Conservation (phyloP, 2,797 vertebrate genomes). For the Anas flavirostris region DNA sequence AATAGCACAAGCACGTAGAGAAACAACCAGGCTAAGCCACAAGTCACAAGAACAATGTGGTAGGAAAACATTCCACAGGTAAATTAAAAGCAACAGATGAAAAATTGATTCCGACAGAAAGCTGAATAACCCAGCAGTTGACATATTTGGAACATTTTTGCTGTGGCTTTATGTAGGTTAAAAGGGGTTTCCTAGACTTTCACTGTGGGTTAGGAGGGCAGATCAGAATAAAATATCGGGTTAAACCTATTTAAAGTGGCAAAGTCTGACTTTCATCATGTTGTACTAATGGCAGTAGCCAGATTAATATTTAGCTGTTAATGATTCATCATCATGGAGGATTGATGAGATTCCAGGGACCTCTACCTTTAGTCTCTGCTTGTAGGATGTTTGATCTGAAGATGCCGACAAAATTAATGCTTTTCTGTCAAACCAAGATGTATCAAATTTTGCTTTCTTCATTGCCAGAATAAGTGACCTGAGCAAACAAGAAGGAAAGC, state of each 20-base stretch:
- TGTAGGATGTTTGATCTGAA: constrained; percentile 15
- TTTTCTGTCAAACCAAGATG: not conserved
- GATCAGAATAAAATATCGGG: constrained; percentile 7
- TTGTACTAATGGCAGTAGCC: constrained; percentile 34
- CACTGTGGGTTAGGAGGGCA: constrained; percentile 9
- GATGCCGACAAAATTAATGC: not conserved
- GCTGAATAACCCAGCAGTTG: not conserved
- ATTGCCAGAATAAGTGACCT: not conserved
- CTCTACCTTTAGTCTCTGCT: not conserved
- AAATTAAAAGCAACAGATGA: not conserved
- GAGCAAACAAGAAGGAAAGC: not conserved
- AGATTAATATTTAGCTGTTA: constrained; percentile 41
- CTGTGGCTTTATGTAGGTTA: not conserved
- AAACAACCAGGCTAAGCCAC: not conserved
- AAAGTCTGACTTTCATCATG: not conserved
- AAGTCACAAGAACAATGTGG: not conserved
- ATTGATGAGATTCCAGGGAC: constrained; percentile 29
- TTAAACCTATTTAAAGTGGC: constrained; percentile 23
- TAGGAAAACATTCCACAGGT: not conserved
- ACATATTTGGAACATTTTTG: not conserved
- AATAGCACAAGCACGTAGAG: not conserved
- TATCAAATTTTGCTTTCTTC: not conserved
- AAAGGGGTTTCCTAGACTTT: not conserved
- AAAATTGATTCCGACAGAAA: not conserved
- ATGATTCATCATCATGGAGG: constrained; percentile 3